Percentiles rank a stretch among this genome's conserved stretches.
These are phyloP conservation scores for Uromys caudimaculatus DNA, from an alignment of 2,797 vertebrate species.

Conservation along the genomic window DNA sequence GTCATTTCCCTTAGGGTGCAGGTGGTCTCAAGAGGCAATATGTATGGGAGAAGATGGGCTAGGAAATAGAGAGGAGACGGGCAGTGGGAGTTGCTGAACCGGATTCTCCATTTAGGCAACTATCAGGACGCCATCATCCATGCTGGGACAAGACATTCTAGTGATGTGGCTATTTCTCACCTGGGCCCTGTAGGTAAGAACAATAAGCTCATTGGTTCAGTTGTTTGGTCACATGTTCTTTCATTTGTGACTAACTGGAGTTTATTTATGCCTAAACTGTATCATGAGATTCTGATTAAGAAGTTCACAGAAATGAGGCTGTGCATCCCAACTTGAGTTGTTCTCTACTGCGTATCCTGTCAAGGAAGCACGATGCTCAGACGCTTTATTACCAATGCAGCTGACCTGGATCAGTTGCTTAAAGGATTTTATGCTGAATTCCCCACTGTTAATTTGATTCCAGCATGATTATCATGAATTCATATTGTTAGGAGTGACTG, in stretches of 20 bases:
- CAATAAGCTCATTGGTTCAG: background rate
- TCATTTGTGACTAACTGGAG: background rate
- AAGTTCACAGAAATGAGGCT: background rate
- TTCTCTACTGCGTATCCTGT: background rate
- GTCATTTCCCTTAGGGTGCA: background rate
- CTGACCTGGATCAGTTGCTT: background rate
- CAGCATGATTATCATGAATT: background rate
- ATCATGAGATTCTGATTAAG: background rate
- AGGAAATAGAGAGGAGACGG: no score
- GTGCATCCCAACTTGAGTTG: background rate
- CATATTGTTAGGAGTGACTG: background rate
- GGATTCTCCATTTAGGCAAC: background rate
- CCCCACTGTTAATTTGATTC: background rate
- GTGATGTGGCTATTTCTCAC: background rate
- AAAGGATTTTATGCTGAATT: background rate
- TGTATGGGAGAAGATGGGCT: background rate
- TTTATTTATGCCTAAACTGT: background rate
- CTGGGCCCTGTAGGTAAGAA: background rate
- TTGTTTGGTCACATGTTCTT: background rate
- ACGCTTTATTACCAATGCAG: background rate
- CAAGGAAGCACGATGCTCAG: background rate
- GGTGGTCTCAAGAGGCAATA: background rate
- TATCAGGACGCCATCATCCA: background rate
- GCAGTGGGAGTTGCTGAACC: background rate
- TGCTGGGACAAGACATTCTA: background rate